Evolutionary conservation across 1,140 invertebrate species (phyloP).

Genomic region (Philopotamus ludificatus): DNA sequence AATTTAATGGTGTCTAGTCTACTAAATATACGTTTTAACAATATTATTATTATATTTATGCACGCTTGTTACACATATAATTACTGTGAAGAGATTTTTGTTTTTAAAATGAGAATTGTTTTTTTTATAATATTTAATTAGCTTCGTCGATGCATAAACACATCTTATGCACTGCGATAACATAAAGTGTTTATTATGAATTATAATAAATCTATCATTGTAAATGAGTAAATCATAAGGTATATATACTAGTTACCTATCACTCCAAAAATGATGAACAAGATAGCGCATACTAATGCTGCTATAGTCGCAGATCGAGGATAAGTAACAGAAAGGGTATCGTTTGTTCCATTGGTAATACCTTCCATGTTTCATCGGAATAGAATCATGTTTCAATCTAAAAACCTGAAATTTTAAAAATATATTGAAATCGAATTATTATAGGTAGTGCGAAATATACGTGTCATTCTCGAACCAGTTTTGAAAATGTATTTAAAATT

Average conservation of each 20-base stretch:
- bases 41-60: no score
- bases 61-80: no score
- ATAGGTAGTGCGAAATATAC: background rate
- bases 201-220: no score
- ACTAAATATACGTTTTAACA: no score
- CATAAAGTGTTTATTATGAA: no score
- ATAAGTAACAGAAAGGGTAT: constrained; percentile 47
- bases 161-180: no score
- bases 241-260: constrained; percentile 62
- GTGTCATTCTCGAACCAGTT: background rate
- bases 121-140: no score
- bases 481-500: background rate
- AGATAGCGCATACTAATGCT: constrained; percentile 72
- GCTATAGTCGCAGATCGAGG: constrained; percentile 72
- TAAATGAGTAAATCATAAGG: no score
- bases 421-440: background rate
- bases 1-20: no score
- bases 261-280: constrained; percentile 76
- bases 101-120: no score
- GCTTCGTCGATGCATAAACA: no score
- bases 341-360: background rate
- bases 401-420: background rate
- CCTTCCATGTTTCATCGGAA: background rate
- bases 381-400: background rate
- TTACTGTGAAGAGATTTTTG: no score